phyloP scores from a whole-genome alignment of 2,797 vertebrate species.

The Peromyscus eremicus region DNA sequence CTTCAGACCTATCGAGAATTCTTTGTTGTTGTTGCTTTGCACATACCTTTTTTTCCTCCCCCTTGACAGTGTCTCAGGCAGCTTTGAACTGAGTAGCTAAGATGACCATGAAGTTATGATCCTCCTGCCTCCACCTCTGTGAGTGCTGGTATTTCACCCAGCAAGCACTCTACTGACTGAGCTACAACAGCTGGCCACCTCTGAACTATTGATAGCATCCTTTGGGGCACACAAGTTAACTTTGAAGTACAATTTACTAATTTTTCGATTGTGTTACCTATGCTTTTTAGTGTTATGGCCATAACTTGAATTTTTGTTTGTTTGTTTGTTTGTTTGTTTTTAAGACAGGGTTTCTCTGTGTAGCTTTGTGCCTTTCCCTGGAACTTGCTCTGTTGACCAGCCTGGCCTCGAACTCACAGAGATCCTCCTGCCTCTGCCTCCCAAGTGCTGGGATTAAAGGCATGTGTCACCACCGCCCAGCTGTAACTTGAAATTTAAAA shows the following conservation, averaged over 20 bases:
- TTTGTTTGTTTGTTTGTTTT: no score
- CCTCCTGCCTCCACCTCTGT: neutral
- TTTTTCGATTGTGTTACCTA: slow-evolving; percentile 16
- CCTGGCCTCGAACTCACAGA: no score
- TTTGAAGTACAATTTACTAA: neutral
- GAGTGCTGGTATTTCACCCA: neutral
- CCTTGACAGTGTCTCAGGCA: neutral
- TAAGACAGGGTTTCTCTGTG: no score
- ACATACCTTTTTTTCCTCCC: neutral
- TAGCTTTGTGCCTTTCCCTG: no score
- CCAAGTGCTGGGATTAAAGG: no score
- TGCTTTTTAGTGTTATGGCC: slow-evolving; percentile 10
- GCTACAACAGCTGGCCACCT: neutral
- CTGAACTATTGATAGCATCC: neutral
- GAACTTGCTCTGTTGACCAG: no score
- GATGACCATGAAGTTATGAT: neutral
- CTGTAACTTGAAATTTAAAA: neutral
- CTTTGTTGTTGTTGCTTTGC: neutral
- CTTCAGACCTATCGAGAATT: neutral
- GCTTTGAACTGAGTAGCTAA: neutral
- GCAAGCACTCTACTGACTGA: neutral
- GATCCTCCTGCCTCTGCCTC: no score
- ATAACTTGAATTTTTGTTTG: neutral
- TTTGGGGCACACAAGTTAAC: neutral
- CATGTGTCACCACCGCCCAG: no score